These are phyloP conservation scores for Meleagris gallopavo DNA, from an alignment of 2,113 vertebrate species.

Conservation along the genomic window DNA sequence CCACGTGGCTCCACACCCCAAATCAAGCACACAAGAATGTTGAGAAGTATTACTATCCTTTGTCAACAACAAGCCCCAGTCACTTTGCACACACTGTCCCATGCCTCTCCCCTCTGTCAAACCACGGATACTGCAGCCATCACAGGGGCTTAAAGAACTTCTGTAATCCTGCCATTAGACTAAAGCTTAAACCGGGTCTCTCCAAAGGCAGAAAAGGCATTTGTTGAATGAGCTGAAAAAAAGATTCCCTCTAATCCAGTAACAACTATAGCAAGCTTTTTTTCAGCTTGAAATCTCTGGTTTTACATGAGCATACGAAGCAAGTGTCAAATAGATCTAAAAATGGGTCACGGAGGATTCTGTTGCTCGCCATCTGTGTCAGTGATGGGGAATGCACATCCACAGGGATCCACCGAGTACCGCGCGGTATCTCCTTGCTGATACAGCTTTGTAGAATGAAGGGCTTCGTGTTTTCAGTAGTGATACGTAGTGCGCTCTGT, in stretches of 20 bases:
- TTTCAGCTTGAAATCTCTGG: conserved; percentile 5
- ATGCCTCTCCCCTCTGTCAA: not conserved
- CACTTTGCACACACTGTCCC: not conserved
- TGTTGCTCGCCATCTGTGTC: not conserved
- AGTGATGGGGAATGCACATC: not conserved
- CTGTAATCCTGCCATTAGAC: not conserved
- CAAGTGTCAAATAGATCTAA: conserved; percentile 55
- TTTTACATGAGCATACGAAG: conserved; percentile 6
- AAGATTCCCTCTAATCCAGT: conserved; percentile 53
- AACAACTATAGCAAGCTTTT: conserved; percentile 33
- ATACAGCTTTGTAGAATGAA: not conserved
- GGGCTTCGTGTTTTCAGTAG: not conserved
- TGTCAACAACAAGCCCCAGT: not conserved
- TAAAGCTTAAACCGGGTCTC: not conserved
- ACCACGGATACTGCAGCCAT: not conserved
- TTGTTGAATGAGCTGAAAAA: conserved; percentile 43
- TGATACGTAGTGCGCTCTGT: not conserved
- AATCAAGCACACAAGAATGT: not conserved
- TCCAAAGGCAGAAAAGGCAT: conserved; percentile 24
- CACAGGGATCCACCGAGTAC: not conserved
- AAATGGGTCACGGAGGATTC: conserved; percentile 34
- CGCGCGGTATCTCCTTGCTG: not conserved
- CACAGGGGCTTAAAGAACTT: rapidly evolving
- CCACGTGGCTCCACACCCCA: not conserved
- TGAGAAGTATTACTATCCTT: not conserved